Conservation (phyloP, 37 sponge, comb jelly and placozoan species). For the Diacarnus erythraeanus region DNA sequence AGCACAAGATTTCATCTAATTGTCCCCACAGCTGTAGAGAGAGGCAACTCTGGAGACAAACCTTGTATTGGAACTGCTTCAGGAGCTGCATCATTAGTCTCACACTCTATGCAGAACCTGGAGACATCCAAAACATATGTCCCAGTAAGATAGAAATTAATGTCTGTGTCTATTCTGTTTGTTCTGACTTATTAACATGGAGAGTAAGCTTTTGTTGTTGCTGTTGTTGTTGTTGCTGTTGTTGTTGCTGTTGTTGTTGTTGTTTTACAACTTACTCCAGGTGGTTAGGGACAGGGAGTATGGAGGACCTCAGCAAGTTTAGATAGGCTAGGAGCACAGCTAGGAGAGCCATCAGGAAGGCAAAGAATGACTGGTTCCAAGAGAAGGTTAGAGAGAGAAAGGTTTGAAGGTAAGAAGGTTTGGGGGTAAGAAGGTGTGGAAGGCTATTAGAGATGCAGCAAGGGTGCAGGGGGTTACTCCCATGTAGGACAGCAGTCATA, state of each 20-base stretch:
- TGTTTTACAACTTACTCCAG: neutral
- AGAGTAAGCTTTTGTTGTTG: too few species aligned
- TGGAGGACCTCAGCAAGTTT: neutral
- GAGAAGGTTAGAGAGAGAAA: neutral
- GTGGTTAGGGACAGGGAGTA: neutral
- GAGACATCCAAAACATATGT: conserved; percentile 25
- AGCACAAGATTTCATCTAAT: conserved; percentile 24
- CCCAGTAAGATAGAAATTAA: too few species aligned
- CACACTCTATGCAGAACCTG: neutral
- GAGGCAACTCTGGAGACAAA: too few species aligned
- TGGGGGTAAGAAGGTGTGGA: too few species aligned
- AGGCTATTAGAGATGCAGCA: neutral
- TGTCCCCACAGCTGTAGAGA: too few species aligned
- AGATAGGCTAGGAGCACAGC: neutral
- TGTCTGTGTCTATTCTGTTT: too few species aligned
- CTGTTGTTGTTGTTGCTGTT: too few species aligned
- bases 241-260: too few species aligned
- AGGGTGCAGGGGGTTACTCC: neutral
- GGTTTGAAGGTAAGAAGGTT: neutral
- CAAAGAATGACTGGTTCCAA: neutral
- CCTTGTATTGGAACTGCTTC: too few species aligned
- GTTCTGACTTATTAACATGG: too few species aligned
- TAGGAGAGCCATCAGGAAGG: neutral
- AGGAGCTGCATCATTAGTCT: too few species aligned
- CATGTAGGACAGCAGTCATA: neutral